Evolutionary conservation across 2,888 invertebrate species (phyloP), one percentile per base, ranked within the genome.

Genomic region (Nymphalis c-album): DNA sequence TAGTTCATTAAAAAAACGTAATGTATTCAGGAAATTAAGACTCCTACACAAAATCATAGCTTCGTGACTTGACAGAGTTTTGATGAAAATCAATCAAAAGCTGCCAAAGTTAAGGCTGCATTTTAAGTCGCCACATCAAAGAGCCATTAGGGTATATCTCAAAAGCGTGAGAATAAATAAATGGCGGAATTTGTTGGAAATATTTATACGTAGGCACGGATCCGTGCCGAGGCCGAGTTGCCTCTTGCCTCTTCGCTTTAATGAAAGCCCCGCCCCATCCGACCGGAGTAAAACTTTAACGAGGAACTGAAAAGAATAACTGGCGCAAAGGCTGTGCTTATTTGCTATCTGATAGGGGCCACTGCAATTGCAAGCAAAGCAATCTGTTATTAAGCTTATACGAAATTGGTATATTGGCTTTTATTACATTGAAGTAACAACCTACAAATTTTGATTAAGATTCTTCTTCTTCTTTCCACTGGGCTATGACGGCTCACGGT

Each of bases 71-170:
- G 85, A 84, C 85, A 31, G 26, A 31, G 6, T 31, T 84, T 78
- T 77, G 76, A 81, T 82, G 81, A 83, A 85, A 90, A 91, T 89
- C 88, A 90, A 90, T 91, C 88, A 89, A 85, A 83, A 73, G 76
- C 83, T 86, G 85, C 81, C 85, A 88, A 90, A 91, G 85, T 88
- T 86, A 81, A 83, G 80, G 84, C 83, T 81, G 78, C 80, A 80
- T 81, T 83, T 78, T 79, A 80, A 85, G 81, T 81, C 76, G 85
- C 89, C 90, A 89, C 91, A 91, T 91, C 91, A 91, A 91, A 91
- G 90, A 80, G 80, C 85, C 86, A 90, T 91, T 91, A 90, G 80
- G 85, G 87, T 88, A 87, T 87, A 91, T 90, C 87, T 90, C 84
- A 86, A 88, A 84, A 85, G 86, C 88, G 85, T 74, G 83, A 85